Conservation (phyloP, 1,140 invertebrate species). For the Sminthurinus signatus region DNA sequence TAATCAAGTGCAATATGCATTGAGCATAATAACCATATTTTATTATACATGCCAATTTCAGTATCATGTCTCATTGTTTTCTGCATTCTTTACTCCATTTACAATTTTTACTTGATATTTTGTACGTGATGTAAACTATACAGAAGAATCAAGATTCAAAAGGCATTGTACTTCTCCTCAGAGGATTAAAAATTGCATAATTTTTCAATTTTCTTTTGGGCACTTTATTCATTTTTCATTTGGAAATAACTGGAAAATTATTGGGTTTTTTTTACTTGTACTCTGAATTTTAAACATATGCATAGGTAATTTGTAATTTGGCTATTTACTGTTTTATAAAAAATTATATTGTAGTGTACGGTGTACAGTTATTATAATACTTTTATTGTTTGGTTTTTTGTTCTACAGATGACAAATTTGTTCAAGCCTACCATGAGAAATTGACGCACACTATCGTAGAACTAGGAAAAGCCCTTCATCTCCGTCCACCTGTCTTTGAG, state of each 20-base stretch:
- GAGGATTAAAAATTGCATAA: too few species aligned
- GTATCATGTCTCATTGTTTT: too few species aligned
- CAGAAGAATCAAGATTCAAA: too few species aligned
- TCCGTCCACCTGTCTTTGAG: constrained; percentile 2
- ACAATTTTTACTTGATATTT: too few species aligned
- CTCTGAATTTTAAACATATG: neutral
- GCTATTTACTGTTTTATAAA: neutral
- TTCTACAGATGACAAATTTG: constrained; percentile 3
- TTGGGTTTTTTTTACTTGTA: neutral
- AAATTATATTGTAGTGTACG: too few species aligned
- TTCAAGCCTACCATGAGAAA: constrained; percentile 5
- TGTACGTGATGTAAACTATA: too few species aligned
- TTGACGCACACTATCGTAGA: constrained; percentile 1
- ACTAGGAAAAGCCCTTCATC: constrained; percentile 6
- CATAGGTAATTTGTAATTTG: neutral
- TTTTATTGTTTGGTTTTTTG: neutral
- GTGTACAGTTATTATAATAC: neutral
- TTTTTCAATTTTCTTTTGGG: too few species aligned
- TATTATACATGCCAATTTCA: too few species aligned
- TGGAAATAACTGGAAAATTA: neutral
- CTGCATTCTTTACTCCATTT: too few species aligned
- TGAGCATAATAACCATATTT: too few species aligned
- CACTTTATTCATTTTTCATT: neutral
- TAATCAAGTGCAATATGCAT: too few species aligned
- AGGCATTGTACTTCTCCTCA: too few species aligned